Evolutionary conservation across 2,797 vertebrate species (phyloP).

Genomic region (Betta splendens): DNA sequence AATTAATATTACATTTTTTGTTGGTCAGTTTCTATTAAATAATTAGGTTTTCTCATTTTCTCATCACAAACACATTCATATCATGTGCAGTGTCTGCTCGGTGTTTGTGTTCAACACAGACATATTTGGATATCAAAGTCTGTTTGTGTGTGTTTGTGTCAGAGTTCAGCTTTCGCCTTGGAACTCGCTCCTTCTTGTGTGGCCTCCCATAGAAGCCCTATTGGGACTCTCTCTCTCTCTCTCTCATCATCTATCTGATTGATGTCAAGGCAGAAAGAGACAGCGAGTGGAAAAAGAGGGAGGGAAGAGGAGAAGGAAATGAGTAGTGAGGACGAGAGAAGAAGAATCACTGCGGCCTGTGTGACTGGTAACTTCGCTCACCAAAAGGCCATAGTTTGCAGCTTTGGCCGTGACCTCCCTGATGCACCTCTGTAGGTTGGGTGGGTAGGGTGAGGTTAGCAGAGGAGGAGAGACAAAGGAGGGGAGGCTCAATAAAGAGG

Average conservation of each 20-base stretch:
- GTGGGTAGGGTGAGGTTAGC: slow-evolving; percentile 43
- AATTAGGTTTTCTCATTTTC: no score
- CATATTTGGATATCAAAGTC: slow-evolving; percentile 77
- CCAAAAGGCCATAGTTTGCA: slow-evolving; percentile 28
- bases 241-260: slow-evolving; percentile 68
- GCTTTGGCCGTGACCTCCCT: slow-evolving; percentile 44
- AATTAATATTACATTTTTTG: no score
- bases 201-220: slow-evolving; percentile 66
- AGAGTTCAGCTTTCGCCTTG: slow-evolving; percentile 67
- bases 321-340: slow-evolving; percentile 23
- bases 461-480: slow-evolving; percentile 19
- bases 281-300: slow-evolving; percentile 21
- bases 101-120: slow-evolving; percentile 71
- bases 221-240: slow-evolving; percentile 44
- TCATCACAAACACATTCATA: slow-evolving; percentile 14
- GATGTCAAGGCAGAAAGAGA: slow-evolving; percentile 57
- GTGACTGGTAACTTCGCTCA: slow-evolving; percentile 37
- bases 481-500: slow-evolving; percentile 29
- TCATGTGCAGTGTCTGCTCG: slow-evolving; percentile 37
- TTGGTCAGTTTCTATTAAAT: no score
- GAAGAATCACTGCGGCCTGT: slow-evolving; percentile 8
- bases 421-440: slow-evolving; percentile 32
- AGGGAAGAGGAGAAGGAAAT: slow-evolving; percentile 34
- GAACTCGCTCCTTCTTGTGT: slow-evolving; percentile 71
- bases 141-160: slow-evolving; percentile 67